Conservation (phyloP, 1,140 invertebrate genomes). For the Rhagoletis zephyria region DNA sequence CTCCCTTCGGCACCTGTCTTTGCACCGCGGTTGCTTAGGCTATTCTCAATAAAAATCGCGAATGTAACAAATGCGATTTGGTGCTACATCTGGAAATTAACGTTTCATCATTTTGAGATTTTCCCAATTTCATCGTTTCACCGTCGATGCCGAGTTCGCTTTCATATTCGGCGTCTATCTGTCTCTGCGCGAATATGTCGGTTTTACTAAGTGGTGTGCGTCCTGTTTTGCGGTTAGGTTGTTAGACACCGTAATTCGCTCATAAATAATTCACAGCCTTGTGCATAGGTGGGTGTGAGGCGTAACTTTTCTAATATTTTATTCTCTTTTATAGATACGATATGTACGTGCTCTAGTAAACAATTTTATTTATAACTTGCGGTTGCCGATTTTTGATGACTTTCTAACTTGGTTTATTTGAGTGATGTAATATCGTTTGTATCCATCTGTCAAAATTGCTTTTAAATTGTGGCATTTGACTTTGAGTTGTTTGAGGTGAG, state of each 20-base stretch:
- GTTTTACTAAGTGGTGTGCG: background rate
- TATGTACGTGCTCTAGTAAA: background rate
- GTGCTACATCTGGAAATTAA: conserved; percentile 23
- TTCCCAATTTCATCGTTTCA: background rate
- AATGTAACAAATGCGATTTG: conserved; percentile 35
- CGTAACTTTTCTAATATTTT: conserved; percentile 13
- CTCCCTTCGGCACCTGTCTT: background rate
- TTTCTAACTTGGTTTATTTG: background rate
- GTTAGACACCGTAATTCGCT: background rate
- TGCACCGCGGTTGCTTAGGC: background rate
- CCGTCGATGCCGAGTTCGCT: background rate
- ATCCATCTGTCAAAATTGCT: background rate
- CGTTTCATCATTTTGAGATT: conserved; percentile 3
- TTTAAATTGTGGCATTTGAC: background rate
- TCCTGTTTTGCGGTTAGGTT: background rate
- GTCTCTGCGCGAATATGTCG: background rate
- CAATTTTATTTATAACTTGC: background rate
- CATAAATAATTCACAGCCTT: conserved; percentile 32
- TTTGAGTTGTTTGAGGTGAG: background rate
- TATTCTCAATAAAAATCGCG: conserved; percentile 19
- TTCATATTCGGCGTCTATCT: background rate
- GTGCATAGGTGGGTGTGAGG: background rate
- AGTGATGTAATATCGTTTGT: background rate
- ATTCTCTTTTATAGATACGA: background rate
- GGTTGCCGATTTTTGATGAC: background rate